These are phyloP conservation scores for Strigamia maritima DNA, from an alignment of 2,888 invertebrate genomes.

Conservation along the genomic window DNA sequence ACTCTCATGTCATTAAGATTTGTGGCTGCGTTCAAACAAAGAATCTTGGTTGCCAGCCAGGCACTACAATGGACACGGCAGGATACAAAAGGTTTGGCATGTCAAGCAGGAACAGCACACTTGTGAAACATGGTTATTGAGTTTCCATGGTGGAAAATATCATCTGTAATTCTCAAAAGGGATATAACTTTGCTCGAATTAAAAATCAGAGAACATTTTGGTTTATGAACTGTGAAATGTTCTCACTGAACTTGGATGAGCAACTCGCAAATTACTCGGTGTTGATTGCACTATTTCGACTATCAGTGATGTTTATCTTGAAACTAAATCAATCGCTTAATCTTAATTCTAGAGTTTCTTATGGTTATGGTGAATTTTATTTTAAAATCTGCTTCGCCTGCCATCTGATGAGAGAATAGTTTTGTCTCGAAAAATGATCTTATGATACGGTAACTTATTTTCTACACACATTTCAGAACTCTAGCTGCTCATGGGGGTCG, in stretches of 20 bases:
- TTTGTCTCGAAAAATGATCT: too few relatives aligned
- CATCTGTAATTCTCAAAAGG: neutral
- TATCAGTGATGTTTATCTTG: neutral
- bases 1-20: constrained; percentile 8
- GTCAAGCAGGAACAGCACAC: neutral
- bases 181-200: neutral
- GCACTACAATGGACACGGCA: constrained; percentile 8
- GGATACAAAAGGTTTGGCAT: neutral
- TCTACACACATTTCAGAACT: too few relatives aligned
- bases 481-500: too few relatives aligned
- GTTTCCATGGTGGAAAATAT: neutral
- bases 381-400: too few relatives aligned
- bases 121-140: neutral
- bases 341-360: too few relatives aligned
- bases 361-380: too few relatives aligned
- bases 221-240: neutral
- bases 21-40: neutral
- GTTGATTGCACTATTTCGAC: neutral
- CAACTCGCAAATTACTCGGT: neutral
- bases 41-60: constrained; percentile 13
- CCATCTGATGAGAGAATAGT: too few relatives aligned
- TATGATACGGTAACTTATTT: too few relatives aligned
- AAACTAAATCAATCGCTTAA: too few relatives aligned
- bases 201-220: neutral
- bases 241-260: neutral